A percentile compares a stretch with the other conserved stretches of the same genome.
phyloP scores from a whole-genome alignment of 2,113 vertebrate species.

The Spermophilus dauricus region DNA sequence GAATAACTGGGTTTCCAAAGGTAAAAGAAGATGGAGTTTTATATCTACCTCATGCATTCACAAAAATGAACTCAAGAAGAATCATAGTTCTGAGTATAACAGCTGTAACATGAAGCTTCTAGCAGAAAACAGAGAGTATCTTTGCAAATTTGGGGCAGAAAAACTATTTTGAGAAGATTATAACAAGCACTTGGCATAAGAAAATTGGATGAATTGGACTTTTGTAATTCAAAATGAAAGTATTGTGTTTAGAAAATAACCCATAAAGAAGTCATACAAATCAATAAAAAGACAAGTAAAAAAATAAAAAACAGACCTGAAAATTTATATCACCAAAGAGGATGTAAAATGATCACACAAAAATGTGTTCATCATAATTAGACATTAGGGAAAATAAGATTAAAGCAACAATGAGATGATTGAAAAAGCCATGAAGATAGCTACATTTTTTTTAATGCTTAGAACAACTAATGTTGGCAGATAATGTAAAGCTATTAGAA shows the following conservation, averaged over 20 bases:
- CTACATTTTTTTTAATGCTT: not conserved
- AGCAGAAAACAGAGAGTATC: not conserved
- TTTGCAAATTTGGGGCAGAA: not conserved
- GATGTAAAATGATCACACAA: conserved; percentile 16
- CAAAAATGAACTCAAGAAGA: conserved; percentile 5
- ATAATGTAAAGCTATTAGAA: not conserved
- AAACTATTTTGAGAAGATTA: conserved; percentile 14
- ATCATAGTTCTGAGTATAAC: not conserved
- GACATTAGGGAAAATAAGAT: not conserved
- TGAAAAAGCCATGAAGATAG: not conserved
- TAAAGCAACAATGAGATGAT: not conserved
- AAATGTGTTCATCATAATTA: not conserved
- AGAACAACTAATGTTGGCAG: not conserved
- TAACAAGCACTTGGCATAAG: not conserved
- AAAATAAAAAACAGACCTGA: not conserved
- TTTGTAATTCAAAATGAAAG: conserved; percentile 24
- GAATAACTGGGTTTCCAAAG: not conserved
- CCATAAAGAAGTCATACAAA: not conserved
- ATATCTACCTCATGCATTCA: not conserved
- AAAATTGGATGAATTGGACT: not conserved
- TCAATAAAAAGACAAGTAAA: conserved; percentile 30
- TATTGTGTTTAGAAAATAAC: not conserved
- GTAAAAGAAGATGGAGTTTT: not conserved
- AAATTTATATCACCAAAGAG: not conserved
- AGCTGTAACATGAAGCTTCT: not conserved